phyloP scores from a whole-genome alignment of 2,797 vertebrate species.

The Harpagifer antarcticus region DNA sequence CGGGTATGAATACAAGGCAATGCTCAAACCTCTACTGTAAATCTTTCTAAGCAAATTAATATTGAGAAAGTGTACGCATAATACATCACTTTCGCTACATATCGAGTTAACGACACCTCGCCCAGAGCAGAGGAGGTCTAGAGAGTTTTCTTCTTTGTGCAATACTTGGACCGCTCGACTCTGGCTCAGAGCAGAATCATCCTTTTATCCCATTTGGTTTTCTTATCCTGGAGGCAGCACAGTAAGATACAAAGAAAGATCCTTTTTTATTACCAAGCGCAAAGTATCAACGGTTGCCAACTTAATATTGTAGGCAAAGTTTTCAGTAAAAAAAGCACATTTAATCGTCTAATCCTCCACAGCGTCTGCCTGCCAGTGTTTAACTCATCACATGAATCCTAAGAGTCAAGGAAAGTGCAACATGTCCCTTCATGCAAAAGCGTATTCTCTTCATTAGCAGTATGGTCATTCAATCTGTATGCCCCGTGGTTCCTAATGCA shows the following conservation, averaged over 20 bases:
- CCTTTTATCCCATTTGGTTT: constrained; percentile 37
- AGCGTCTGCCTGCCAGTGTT: constrained; percentile 14
- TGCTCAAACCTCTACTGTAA: constrained; percentile 22
- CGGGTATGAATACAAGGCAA: not conserved
- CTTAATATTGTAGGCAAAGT: not conserved
- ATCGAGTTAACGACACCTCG: constrained; percentile 51
- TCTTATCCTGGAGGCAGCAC: constrained; percentile 22
- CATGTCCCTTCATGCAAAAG: constrained; percentile 15
- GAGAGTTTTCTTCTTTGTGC: constrained; percentile 35
- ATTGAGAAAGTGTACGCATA: constrained; percentile 34
- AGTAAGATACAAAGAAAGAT: not conserved
- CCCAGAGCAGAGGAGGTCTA: constrained; percentile 38
- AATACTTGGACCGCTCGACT: constrained; percentile 8
- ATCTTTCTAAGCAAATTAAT: constrained; percentile 46
- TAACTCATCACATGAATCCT: constrained; percentile 28
- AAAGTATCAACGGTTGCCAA: constrained; percentile 13
- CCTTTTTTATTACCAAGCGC: constrained; percentile 12
- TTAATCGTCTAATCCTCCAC: constrained; percentile 7
- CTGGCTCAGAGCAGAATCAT: not conserved
- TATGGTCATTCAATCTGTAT: constrained; percentile 10
- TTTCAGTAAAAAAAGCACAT: constrained; percentile 7
- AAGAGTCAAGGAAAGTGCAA: constrained; percentile 39
- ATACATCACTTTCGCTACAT: constrained; percentile 44
- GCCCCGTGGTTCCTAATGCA: constrained; percentile 21
- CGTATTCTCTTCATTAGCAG: constrained; percentile 31